Conservation (phyloP, 1,140 invertebrate genomes). For the Babylonia areolata region DNA sequence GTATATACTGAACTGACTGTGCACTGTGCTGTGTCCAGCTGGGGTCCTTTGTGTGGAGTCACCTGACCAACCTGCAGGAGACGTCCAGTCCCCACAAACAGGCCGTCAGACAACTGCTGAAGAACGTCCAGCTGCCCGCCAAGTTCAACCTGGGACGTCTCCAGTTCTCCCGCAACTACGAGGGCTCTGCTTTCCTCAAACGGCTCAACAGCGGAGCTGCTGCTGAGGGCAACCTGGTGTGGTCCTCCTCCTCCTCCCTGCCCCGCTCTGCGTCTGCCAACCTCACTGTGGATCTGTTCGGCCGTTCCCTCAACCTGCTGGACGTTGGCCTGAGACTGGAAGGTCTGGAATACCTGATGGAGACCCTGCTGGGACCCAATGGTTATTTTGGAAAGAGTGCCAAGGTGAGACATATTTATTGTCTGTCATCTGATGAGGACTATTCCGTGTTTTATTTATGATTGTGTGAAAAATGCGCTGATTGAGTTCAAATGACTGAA, state of each 20-base stretch:
- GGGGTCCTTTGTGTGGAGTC: slow-evolving; percentile 95
- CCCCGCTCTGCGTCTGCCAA: slow-evolving; percentile 88
- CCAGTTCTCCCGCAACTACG: slow-evolving; percentile 92
- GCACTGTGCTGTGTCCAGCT: slow-evolving; percentile 78
- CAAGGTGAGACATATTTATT: background rate
- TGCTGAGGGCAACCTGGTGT: slow-evolving; percentile 82
- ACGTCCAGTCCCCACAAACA: slow-evolving; percentile 90
- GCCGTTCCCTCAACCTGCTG: slow-evolving; percentile 88
- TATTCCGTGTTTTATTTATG: too few relatives aligned
- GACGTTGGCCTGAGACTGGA: slow-evolving; percentile 90
- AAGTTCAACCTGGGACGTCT: slow-evolving; percentile 88
- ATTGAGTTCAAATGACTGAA: too few relatives aligned
- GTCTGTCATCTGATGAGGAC: too few relatives aligned
- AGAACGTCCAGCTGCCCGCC: slow-evolving; percentile 81
- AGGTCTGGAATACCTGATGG: slow-evolving; percentile 87
- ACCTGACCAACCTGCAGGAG: slow-evolving; percentile 89
- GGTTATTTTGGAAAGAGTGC: slow-evolving; percentile 79
- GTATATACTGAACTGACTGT: too few relatives aligned
- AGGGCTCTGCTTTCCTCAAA: slow-evolving; percentile 76
- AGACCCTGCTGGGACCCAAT: slow-evolving; percentile 84
- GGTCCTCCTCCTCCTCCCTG: slow-evolving; percentile 90
- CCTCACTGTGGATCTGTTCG: slow-evolving; percentile 90
- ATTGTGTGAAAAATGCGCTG: too few relatives aligned
- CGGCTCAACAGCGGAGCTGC: slow-evolving; percentile 56
- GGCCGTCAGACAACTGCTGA: slow-evolving; percentile 87